Conservation (phyloP, 2,888 invertebrate species). For the Orchesellides sinensis region DNA sequence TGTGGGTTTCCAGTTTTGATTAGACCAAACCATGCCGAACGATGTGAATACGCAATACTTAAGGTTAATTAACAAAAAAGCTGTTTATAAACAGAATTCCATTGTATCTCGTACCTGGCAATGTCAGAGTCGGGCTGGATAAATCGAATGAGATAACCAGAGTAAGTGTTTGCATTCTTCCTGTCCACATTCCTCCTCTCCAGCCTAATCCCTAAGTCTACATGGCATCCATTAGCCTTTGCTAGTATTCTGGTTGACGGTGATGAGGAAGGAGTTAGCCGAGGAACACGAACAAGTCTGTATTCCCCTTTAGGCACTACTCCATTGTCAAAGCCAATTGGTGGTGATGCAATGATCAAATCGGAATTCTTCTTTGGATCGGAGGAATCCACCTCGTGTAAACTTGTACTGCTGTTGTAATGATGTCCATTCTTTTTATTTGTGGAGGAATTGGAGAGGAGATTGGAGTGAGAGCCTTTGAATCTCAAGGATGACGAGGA, state of each 20-base stretch:
- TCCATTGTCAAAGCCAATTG: constrained; percentile 3
- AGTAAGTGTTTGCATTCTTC: too few species aligned
- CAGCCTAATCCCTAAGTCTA: constrained; percentile 67
- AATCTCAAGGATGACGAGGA: constrained; percentile 1
- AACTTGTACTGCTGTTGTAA: background rate
- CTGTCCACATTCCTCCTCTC: constrained; percentile 80
- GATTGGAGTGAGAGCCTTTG: background rate
- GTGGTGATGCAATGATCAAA: background rate
- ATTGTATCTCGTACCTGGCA: constrained; percentile 77
- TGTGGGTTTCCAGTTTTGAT: too few species aligned
- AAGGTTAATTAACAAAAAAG: too few species aligned
- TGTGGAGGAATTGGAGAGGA: too few species aligned
- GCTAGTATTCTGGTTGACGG: background rate
- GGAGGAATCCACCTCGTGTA: constrained; percentile 6
- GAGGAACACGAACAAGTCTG: constrained; percentile 70
- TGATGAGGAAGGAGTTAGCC: constrained; percentile 42
- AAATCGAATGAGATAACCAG: constrained; percentile 79
- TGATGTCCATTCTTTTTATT: background rate
- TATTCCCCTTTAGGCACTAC: constrained; percentile 74
- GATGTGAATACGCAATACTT: too few species aligned
- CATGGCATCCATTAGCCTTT: background rate
- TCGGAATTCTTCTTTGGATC: background rate
- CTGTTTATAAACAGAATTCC: background rate
- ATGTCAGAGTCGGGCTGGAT: constrained; percentile 79
- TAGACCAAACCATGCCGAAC: too few species aligned